phyloP scores from a whole-genome alignment of 2,888 invertebrate species.

The Dioctria linearis region DNA sequence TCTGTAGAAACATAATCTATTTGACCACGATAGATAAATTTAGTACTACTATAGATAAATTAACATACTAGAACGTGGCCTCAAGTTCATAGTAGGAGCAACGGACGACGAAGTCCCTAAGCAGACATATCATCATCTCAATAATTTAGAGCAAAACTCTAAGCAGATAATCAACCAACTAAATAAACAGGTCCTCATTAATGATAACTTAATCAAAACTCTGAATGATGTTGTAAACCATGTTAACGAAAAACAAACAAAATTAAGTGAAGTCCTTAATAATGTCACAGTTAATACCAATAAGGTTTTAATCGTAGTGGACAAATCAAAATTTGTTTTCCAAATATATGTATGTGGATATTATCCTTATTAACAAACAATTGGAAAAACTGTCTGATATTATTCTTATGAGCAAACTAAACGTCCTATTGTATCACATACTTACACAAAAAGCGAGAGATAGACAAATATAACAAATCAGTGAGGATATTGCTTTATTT shows the following conservation, averaged over 20 bases:
- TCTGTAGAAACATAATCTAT: constrained; percentile 34
- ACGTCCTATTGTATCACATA: background rate
- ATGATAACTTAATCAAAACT: background rate
- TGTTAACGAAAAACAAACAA: background rate
- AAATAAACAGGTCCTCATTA: background rate
- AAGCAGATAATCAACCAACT: background rate
- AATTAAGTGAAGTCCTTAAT: too few species aligned
- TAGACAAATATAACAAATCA: constrained; percentile 30
- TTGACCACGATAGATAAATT: constrained; percentile 51
- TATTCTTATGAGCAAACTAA: constrained; percentile 15
- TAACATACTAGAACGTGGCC: constrained; percentile 14
- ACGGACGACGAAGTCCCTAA: constrained; percentile 20
- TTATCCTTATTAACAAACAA: constrained; percentile 1
- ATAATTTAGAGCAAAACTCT: background rate
- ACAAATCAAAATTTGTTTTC: background rate
- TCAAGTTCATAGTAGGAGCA: constrained; percentile 8
- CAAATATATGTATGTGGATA: background rate
- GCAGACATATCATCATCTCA: background rate
- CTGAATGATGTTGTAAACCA: background rate
- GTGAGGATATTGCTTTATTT: constrained; percentile 9
- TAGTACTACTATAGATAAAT: constrained; percentile 36
- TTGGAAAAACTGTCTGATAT: constrained; percentile 37
- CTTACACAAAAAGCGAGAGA: too few species aligned
- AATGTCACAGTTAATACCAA: too few species aligned
- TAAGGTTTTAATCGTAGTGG: background rate